A percentile compares a stretch with the other conserved stretches of the same genome.
These are phyloP conservation scores for Chaenocephalus aceratus DNA, from an alignment of 2,113 vertebrate genomes.

Conservation along the genomic window DNA sequence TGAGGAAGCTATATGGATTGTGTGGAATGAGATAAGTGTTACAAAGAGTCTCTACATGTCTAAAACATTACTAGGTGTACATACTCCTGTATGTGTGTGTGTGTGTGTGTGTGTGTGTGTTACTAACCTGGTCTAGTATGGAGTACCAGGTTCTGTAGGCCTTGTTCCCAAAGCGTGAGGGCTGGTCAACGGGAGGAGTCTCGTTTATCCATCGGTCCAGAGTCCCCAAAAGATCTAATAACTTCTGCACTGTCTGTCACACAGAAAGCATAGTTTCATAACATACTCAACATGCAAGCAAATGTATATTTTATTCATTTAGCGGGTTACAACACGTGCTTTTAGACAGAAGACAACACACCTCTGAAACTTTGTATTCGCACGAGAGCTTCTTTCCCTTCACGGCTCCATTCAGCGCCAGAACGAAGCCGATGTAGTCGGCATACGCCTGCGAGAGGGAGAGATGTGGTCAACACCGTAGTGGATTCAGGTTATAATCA, in stretches of 20 bases:
- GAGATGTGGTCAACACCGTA: background rate
- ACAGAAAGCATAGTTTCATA: background rate
- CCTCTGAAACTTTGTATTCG: slow-evolving; percentile 93
- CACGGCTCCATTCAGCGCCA: slow-evolving; percentile 93
- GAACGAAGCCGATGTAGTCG: slow-evolving; percentile 96
- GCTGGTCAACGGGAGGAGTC: slow-evolving; percentile 94
- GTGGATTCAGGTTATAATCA: background rate
- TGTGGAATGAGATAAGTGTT: background rate
- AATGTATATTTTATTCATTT: background rate
- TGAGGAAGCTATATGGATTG: no score
- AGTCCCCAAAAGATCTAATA: slow-evolving; percentile 89
- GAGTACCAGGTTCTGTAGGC: slow-evolving; percentile 95
- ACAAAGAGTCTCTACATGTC: background rate
- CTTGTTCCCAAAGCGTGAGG: slow-evolving; percentile 98
- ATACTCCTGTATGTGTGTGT: background rate
- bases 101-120: background rate
- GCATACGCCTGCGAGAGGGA: slow-evolving; percentile 87
- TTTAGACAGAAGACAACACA: slow-evolving; percentile 58
- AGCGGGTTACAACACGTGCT: background rate
- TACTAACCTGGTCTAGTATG: slow-evolving; percentile 91
- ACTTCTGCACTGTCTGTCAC: slow-evolving; percentile 90
- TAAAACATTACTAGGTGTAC: background rate
- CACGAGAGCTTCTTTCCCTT: slow-evolving; percentile 93
- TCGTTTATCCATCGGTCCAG: slow-evolving; percentile 97
- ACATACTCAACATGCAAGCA: background rate